A percentile compares a stretch with the other conserved stretches of the same genome.
Conservation (phyloP, 2,888 invertebrate genomes). For the Serrognathus titanus region DNA sequence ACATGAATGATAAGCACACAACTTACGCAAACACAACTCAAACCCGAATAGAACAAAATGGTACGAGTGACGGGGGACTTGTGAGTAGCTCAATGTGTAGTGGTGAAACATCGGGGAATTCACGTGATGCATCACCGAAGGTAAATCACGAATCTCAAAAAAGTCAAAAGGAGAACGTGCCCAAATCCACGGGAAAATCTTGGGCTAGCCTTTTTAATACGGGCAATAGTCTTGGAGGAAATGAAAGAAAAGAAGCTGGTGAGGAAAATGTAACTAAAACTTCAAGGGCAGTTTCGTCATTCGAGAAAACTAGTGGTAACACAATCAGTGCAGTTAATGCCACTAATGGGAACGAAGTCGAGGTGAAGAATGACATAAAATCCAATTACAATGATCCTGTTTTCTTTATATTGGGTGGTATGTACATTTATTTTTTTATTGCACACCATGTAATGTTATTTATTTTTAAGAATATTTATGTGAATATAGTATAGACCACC, state of each 20-base stretch:
- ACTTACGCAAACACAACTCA: no score
- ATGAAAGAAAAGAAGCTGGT: not conserved
- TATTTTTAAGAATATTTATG: slow-evolving; percentile 67
- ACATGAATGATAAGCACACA: not conserved
- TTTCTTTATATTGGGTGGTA: slow-evolving; percentile 69
- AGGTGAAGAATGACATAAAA: slow-evolving; percentile 21
- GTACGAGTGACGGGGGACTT: no score
- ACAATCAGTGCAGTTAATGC: not conserved
- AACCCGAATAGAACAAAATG: no score
- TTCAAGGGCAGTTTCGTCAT: not conserved
- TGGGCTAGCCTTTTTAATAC: slow-evolving; percentile 64
- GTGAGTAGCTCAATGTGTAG: not conserved
- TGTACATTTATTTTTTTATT: slow-evolving; percentile 32
- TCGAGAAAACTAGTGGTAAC: no score
- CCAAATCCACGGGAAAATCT: slow-evolving; percentile 50
- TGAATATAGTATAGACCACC: slow-evolving; percentile 73
- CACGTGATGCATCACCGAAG: not conserved
- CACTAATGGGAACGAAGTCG: slow-evolving; percentile 20
- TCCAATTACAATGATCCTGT: slow-evolving; percentile 61
- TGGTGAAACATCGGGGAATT: not conserved
- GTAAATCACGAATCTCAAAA: no score
- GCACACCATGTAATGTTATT: not conserved
- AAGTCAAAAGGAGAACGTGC: not conserved
- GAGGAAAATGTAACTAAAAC: slow-evolving; percentile 30
- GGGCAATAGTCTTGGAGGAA: not conserved